A percentile compares a stretch with the other conserved stretches of the same genome.
Conservation (phyloP, 1,140 invertebrate genomes). For the Muscidifurax raptorellus region DNA sequence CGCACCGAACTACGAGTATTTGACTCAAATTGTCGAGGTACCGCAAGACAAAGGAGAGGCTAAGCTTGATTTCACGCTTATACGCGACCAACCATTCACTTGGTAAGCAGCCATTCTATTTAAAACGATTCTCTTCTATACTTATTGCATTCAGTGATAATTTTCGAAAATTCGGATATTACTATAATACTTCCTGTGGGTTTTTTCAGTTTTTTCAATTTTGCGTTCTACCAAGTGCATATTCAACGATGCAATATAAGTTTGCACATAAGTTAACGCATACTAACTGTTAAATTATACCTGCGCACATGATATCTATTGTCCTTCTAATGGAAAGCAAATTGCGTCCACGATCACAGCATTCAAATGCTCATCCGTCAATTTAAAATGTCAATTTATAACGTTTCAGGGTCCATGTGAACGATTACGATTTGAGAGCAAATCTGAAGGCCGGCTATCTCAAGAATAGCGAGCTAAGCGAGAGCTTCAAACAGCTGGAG, state of each 20-base stretch:
- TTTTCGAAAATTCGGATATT: no score
- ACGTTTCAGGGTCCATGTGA: constrained; percentile 42
- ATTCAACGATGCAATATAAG: not conserved
- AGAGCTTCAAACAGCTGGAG: constrained; percentile 80
- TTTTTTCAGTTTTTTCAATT: no score
- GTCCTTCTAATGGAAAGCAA: not conserved
- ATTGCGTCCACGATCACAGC: not conserved
- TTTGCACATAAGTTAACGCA: not conserved
- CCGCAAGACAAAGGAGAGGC: constrained; percentile 76
- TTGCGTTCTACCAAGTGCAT: no score
- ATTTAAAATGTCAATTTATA: constrained; percentile 16
- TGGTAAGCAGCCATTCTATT: constrained; percentile 79
- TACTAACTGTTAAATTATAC: not conserved
- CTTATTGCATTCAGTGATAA: no score
- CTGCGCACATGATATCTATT: not conserved
- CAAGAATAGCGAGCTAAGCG: constrained; percentile 79
- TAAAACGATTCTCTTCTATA: no score
- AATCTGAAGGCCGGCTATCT: constrained; percentile 68
- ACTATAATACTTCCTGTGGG: no score
- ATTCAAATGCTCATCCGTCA: not conserved
- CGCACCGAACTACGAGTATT: constrained; percentile 81
- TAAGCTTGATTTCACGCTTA: constrained; percentile 87
- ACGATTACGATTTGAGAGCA: constrained; percentile 60
- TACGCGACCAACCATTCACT: constrained; percentile 83
- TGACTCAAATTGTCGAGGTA: constrained; percentile 80